Evolutionary conservation across 1,140 invertebrate species (phyloP), one percentile per base, ranked within the genome.

Genomic region (Drosophila murphyi): DNA sequence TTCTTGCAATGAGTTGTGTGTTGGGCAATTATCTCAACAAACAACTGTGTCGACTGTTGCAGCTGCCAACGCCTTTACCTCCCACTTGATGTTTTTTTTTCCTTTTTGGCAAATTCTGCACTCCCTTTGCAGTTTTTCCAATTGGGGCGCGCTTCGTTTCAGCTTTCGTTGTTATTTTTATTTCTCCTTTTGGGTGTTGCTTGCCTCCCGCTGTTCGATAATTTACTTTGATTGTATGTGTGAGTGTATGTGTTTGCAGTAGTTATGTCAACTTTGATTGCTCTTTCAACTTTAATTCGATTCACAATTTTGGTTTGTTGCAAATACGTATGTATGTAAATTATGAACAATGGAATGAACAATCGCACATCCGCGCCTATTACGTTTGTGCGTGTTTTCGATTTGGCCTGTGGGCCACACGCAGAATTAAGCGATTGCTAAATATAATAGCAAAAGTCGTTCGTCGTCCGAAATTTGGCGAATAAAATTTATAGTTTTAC

Each of bases 241-340:
- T 51, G 32, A 47, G 10, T 73, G 67, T 55, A 32, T 28, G 35
- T 65, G 50, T 69, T 78, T 65, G 71, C 86, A 89, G 81, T 89
- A 89, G 81, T 89, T 89, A 89, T 90, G 85, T 85, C 85, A 89
- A 90, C 76, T 75, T 47, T 51, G 48, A 51, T 64, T 76, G 72
- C 72, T 62, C 57, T 76, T 81, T 76, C 55, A 62, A 70, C 56
- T 70, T 55, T 50, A 65, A 74, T 78, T 78, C 45, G 69, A 64
- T 80, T 80, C 63, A 70, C 69, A 34, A 61, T 82, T 73, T 83
- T 83, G 76, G 20, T 20, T 83, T 78, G 68, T 86, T 89, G 85
- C 85, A 89, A 89, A 72, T 85, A 52, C 61, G 55, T 80, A 61
- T 88, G 69, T 88, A 88, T 88, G 69, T 88, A 88, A 89, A 89